These are phyloP conservation scores for Margaritifera margaritifera DNA, from an alignment of 2,888 invertebrate genomes.

Conservation along the genomic window DNA sequence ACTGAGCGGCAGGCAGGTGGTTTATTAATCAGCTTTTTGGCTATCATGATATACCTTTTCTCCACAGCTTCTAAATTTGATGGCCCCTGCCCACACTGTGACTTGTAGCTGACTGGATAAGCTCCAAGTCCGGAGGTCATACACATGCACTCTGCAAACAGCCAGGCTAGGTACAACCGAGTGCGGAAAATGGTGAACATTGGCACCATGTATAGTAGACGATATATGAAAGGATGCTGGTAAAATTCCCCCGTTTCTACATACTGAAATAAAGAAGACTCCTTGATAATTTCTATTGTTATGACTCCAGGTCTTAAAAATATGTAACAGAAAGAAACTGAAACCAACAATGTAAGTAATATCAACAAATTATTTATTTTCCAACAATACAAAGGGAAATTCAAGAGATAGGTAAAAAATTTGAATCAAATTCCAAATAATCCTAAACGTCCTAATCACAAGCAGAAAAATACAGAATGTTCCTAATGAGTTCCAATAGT, in stretches of 20 bases:
- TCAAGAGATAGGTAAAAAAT: too few relatives aligned
- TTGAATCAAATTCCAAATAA: too few relatives aligned
- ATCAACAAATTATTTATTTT: too few relatives aligned
- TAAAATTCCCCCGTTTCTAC: slow-evolving; percentile 85
- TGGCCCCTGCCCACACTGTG: slow-evolving; percentile 88
- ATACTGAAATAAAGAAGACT: slow-evolving; percentile 79
- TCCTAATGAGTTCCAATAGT: too few relatives aligned
- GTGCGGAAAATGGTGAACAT: slow-evolving; percentile 91
- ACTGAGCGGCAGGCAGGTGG: too few relatives aligned
- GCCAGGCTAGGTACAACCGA: slow-evolving; percentile 91
- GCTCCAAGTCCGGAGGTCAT: slow-evolving; percentile 92
- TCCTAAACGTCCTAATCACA: too few relatives aligned
- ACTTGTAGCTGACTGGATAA: slow-evolving; percentile 84
- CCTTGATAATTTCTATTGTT: background rate
- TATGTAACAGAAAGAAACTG: too few relatives aligned
- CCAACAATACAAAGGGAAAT: too few relatives aligned
- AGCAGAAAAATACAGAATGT: too few relatives aligned
- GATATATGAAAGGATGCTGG: slow-evolving; percentile 82
- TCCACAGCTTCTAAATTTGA: slow-evolving; percentile 74
- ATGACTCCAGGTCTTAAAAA: too few relatives aligned
- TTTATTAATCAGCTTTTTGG: too few relatives aligned
- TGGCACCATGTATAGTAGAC: slow-evolving; percentile 88
- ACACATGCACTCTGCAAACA: slow-evolving; percentile 93
- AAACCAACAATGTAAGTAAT: too few relatives aligned
- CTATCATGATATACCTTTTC: slow-evolving; percentile 45